Conservation (phyloP, 2,888 invertebrate genomes). For the Brenthis hecate region DNA sequence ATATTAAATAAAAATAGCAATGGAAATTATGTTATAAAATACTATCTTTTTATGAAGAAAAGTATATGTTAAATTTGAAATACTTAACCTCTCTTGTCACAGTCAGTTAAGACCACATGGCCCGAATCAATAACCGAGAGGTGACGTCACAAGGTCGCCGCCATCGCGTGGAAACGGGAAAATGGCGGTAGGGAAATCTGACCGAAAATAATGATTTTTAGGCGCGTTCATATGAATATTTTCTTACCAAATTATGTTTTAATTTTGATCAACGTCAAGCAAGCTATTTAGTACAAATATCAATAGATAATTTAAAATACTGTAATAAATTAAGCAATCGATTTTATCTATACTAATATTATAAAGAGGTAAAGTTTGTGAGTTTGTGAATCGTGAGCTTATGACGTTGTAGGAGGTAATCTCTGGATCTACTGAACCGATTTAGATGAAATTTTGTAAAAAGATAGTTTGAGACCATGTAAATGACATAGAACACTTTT, state of each 20-base stretch:
- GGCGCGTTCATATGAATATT: not conserved
- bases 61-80: not conserved
- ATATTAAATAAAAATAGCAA: not conserved
- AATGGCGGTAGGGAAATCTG: conserved; percentile 28
- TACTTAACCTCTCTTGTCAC: conserved; percentile 1
- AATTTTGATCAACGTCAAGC: not conserved
- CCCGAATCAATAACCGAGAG: conserved; percentile 35
- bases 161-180: conserved; percentile 30
- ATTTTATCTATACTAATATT: too few species aligned
- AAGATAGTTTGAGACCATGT: too few species aligned
- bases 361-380: too few species aligned
- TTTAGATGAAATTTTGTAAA: too few species aligned
- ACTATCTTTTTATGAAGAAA: not conserved
- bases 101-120: conserved; percentile 18
- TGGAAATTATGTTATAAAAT: too few species aligned
- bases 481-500: too few species aligned
- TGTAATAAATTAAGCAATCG: too few species aligned
- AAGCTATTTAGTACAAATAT: too few species aligned
- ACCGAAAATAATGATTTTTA: conserved; percentile 1
- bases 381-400: too few species aligned
- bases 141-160: conserved; percentile 38
- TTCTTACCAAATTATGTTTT: not conserved
- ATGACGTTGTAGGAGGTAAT: too few species aligned
- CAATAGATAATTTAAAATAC: too few species aligned
- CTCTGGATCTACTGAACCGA: too few species aligned